phyloP scores from a whole-genome alignment of 2,797 vertebrate species.

The Taenioides sp. region DNA sequence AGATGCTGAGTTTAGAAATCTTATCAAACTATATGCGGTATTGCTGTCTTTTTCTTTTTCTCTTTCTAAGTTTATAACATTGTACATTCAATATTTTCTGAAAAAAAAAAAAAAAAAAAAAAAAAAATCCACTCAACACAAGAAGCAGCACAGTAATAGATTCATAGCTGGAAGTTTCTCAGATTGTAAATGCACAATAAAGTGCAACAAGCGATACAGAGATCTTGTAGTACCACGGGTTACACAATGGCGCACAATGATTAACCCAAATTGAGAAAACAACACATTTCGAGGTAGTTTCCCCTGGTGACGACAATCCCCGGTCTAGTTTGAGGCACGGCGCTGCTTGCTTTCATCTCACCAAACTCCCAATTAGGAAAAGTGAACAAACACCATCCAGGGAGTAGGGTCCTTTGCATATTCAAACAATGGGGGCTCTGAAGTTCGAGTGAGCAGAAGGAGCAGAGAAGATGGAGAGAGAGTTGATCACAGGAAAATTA shows the following conservation, averaged over 20 bases:
- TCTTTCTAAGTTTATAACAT: too few species aligned
- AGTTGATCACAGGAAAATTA: conserved; percentile 75
- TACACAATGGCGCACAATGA: conserved; percentile 6
- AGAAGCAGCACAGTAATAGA: not conserved
- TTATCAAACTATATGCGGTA: too few species aligned
- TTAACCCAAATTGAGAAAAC: conserved; percentile 28
- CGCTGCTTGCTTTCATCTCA: conserved; percentile 60
- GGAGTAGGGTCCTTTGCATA: conserved; percentile 57
- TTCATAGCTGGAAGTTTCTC: not conserved
- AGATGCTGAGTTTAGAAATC: too few species aligned
- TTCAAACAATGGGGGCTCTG: conserved; percentile 63
- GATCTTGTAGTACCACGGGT: not conserved
- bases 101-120: too few species aligned
- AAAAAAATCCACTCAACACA: not conserved
- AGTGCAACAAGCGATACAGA: not conserved
- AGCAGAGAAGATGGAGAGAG: conserved; percentile 30
- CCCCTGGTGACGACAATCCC: conserved; percentile 34
- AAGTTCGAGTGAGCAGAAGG: conserved; percentile 51
- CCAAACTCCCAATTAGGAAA: conserved; percentile 66
- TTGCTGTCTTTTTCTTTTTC: too few species aligned
- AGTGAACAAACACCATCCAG: conserved; percentile 57
- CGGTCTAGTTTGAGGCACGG: conserved; percentile 43
- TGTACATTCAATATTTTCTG: not conserved
- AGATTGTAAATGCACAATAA: not conserved
- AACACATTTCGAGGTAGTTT: conserved; percentile 18